A percentile compares a stretch with the other conserved stretches of the same genome.
Conservation (phyloP, 2,888 invertebrate species). For the Dromius quadrimaculatus region DNA sequence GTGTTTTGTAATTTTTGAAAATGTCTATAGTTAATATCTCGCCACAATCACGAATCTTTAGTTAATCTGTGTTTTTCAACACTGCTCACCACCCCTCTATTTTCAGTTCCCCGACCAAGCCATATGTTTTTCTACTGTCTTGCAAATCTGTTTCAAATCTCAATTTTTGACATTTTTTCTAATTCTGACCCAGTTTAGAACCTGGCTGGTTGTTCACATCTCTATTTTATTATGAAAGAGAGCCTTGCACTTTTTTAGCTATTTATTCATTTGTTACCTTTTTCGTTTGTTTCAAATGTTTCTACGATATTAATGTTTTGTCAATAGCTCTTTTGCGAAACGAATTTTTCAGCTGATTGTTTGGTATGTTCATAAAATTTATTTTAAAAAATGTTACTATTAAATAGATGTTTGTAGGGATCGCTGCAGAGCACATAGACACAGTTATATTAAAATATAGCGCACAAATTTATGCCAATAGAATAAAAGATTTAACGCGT, state of each 20-base stretch:
- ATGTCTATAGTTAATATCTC: too few relatives aligned
- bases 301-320: conserved; percentile 38
- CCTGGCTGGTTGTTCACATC: conserved; percentile 48
- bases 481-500: conserved; percentile 2
- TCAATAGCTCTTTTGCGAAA: conserved; percentile 36
- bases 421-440: conserved; percentile 24
- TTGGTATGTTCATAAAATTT: conserved; percentile 41
- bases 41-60: too few relatives aligned
- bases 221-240: conserved; percentile 46
- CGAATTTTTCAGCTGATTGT: conserved; percentile 36
- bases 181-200: conserved; percentile 48
- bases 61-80: too few relatives aligned
- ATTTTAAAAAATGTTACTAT: conserved; percentile 28
- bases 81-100: too few relatives aligned
- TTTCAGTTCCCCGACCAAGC: not conserved
- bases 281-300: conserved; percentile 32
- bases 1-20: too few relatives aligned
- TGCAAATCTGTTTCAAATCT: conserved; percentile 26
- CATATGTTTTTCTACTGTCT: conserved; percentile 31
- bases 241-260: conserved; percentile 51
- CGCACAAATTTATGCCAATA: conserved; percentile 17
- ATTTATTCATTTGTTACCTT: conserved; percentile 36
- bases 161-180: conserved; percentile 15
- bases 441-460: conserved; percentile 16
- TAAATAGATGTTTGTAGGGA: conserved; percentile 37